These are phyloP conservation scores for Natator depressus DNA, from an alignment of 2,113 vertebrate species.

Conservation along the genomic window DNA sequence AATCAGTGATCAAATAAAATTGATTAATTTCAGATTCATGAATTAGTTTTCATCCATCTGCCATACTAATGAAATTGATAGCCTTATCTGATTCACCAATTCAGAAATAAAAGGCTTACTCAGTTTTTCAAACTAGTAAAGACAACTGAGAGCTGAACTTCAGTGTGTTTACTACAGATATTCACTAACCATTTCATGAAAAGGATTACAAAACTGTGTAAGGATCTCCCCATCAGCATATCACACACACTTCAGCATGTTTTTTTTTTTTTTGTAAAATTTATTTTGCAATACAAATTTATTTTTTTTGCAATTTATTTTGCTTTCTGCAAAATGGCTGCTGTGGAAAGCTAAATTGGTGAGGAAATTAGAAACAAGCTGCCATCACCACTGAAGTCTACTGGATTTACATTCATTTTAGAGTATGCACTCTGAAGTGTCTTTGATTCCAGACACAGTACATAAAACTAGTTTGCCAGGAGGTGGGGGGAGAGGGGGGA, in stretches of 20 bases:
- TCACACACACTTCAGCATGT: not conserved
- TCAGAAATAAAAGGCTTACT: not conserved
- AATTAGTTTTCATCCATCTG: not conserved
- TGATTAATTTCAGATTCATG: not conserved
- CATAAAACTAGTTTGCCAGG: not conserved
- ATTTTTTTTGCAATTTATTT: conserved; percentile 28
- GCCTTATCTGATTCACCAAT: not conserved
- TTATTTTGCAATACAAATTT: too few species aligned
- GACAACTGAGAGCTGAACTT: not conserved
- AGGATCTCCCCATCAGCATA: not conserved
- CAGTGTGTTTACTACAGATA: not conserved
- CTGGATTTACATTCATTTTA: not conserved
- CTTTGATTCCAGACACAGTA: not conserved
- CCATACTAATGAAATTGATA: not conserved
- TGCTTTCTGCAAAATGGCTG: conserved; percentile 25
- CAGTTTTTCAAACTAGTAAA: not conserved
- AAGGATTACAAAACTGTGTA: not conserved
- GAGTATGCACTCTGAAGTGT: not conserved
- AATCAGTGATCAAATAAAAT: not conserved
- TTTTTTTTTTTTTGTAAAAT: conserved; percentile 27
- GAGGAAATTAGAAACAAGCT: not conserved
- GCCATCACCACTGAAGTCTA: not conserved
- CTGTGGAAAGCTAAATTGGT: conserved; percentile 48
- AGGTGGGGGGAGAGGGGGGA: too few species aligned
- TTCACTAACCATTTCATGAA: not conserved